These are phyloP conservation scores for Allygus modestus DNA, from an alignment of 2,888 invertebrate genomes.

Conservation along the genomic window DNA sequence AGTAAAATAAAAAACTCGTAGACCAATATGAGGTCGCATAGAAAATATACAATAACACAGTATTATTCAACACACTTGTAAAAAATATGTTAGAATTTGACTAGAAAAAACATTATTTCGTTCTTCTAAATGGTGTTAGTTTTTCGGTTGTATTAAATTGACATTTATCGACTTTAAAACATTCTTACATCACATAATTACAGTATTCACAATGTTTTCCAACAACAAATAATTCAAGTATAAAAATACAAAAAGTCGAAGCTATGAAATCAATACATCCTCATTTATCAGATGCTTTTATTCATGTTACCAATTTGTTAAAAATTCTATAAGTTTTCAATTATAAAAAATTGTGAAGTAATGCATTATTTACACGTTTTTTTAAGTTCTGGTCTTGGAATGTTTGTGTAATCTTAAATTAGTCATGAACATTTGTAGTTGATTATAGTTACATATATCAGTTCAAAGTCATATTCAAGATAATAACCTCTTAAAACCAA, in stretches of 20 bases:
- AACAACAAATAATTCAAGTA: constrained; percentile 13
- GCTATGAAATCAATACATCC: background rate
- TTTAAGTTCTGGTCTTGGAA: background rate
- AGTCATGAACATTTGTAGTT: background rate
- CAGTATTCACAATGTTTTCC: constrained; percentile 50
- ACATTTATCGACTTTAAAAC: constrained; percentile 41
- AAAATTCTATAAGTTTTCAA: background rate
- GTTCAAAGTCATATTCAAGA: too few relatives aligned
- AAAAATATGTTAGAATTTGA: constrained; percentile 57
- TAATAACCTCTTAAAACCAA: too few relatives aligned
- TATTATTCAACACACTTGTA: constrained; percentile 52
- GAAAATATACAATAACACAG: constrained; percentile 29
- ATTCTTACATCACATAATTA: constrained; percentile 25
- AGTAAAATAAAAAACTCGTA: background rate
- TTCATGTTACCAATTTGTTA: too few relatives aligned
- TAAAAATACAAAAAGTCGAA: background rate
- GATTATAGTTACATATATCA: too few relatives aligned
- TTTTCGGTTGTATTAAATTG: constrained; percentile 44
- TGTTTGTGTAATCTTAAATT: background rate
- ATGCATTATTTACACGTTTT: background rate
- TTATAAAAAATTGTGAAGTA: too few relatives aligned
- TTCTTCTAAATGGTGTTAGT: constrained; percentile 48
- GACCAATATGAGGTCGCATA: constrained; percentile 48
- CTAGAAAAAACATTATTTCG: constrained; percentile 54
- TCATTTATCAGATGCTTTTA: background rate